Evolutionary conservation across 2,888 invertebrate genomes (phyloP).

Genomic region (Orthosia incerta): DNA sequence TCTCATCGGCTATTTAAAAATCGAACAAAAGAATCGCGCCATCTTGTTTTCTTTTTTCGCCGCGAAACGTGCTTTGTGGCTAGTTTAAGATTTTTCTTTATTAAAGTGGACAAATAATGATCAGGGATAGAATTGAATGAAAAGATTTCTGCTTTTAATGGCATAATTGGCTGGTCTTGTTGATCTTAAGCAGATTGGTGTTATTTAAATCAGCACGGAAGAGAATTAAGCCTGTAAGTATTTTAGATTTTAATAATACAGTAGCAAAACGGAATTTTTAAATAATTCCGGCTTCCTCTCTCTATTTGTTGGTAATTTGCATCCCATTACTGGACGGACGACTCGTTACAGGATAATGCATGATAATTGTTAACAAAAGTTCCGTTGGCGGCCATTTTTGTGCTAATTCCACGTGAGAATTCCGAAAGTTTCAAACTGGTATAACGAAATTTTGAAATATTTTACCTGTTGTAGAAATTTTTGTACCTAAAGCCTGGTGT

Average conservation of each 20-base stretch:
- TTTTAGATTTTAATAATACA: constrained; percentile 1
- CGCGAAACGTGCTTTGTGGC: constrained; percentile 52
- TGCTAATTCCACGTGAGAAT: constrained; percentile 57
- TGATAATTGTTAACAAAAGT: constrained; percentile 81
- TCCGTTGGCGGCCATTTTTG: constrained; percentile 61
- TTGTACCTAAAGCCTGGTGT: too few species aligned
- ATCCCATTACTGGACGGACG: constrained; percentile 67
- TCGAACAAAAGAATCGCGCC: constrained; percentile 43
- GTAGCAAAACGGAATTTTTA: constrained; percentile 22
- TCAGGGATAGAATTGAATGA: constrained; percentile 19
- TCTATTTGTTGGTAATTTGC: constrained; percentile 69
- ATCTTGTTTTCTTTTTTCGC: constrained; percentile 44
- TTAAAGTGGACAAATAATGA: constrained; percentile 39
- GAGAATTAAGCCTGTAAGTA: neutral
- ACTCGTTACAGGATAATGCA: constrained; percentile 72
- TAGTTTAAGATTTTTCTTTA: constrained; percentile 35
- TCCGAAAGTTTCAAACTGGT: constrained; percentile 45
- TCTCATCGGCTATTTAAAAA: constrained; percentile 50
- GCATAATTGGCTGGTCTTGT: constrained; percentile 10
- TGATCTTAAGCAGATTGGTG: constrained; percentile 2
- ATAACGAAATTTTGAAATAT: constrained; percentile 33
- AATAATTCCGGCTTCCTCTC: constrained; percentile 29
- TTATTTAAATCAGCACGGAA: constrained; percentile 1
- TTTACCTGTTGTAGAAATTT: constrained; percentile 11
- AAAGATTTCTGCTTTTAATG: constrained; percentile 17